Evolutionary conservation across 2,797 vertebrate species (phyloP), one percentile per base, ranked within the genome.

Genomic region (Remorina albescens): DNA sequence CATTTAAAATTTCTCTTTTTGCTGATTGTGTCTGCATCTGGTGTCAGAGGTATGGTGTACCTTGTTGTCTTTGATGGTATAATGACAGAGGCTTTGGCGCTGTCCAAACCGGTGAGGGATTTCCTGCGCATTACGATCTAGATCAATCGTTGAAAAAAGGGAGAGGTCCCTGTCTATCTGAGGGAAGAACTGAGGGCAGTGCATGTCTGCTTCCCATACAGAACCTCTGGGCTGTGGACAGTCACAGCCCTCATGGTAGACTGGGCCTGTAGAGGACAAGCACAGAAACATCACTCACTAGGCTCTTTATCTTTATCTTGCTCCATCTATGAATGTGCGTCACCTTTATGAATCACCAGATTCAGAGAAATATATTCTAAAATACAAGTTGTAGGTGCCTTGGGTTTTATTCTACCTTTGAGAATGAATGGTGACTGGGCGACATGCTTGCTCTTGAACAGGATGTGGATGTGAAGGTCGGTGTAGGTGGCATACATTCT

Each of bases 81-180:
- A 99, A 90, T 99, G 98, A 74, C 98, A 99, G 67, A 99, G 94
- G 81, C 97, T 99, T 80, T 99, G 97, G 55, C 97, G 95, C 83
- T 97, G 95, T 39, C 97, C 97, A 79, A 99, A 99, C 57, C 97
- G 95, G 83, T 94, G 84, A 0, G 96, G 96, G 82, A 99, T 96
- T 94, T 99, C 97, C 74, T 83, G 56, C n/a, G 96, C 93, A 58
- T 96, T 97, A 77, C 91, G 95, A 77, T 98, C 96, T 8, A 94
- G 96, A 85, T 99, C 96, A 1, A 99, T 92, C 19, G 32, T 58
- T 2, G 93, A 67, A 63, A 95, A 99, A 61, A 92, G 69, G 12
- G 94, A 93, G 85, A 99, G 82, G 86, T 99, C 97, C 64, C 71
- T 92, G 23, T 95, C 92, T 85, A 99, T 98, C 93, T 99, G 98